Evolutionary conservation across 2,888 invertebrate genomes (phyloP), one percentile per base, ranked within the genome.

Genomic region (Zaprionus obscuricornis): DNA sequence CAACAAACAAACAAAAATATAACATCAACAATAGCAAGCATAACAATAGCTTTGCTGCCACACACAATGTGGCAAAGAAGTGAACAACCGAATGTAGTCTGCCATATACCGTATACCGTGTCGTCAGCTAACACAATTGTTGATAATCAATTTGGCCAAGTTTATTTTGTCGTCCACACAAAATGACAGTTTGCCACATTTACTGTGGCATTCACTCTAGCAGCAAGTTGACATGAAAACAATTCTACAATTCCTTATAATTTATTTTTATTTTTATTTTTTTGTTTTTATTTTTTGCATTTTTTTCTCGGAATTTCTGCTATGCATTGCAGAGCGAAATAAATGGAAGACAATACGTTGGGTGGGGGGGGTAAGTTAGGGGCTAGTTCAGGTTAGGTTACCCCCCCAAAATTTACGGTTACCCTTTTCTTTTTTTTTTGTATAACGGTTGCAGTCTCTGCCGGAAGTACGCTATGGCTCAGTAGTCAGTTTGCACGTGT

Each of bases 151-250:
- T 82, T 82, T 85, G 62, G 56, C 70, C 49, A 49, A 26, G 62
- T 50, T 47, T 36, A 51, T 51, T 33, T 67, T 60, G 57, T 57
- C 59, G n/a, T n/a, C n/a, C n/a, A n/a, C 74, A 64, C 57, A 60
- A 60, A 77, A 77, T 57, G 71, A 67, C 77, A 77, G 56, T 70
- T n/a, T 73, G 59, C 56, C 52, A 24, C 64, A 46, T 49, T 50
- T n/a, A n/a, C 26, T 51, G 40, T 55, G 55, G 54, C 79, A n/a
- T n/a, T n/a, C n/a, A n/a, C n/a, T n/a, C n/a, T n/a, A n/a, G n/a
- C n/a, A n/a, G n/a, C n/a, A n/a, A 52, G 70, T 84, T 77, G 85
- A 81, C 85, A 85, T 83, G 79, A 70, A 79, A 66, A n/a, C n/a
- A n/a, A n/a, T n/a, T n/a, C n/a, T n/a, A n/a, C n/a, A n/a, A n/a